A percentile compares a stretch with the other conserved stretches of the same genome.
phyloP scores from a whole-genome alignment of 2,888 invertebrate genomes.

The Oeneis ivallda region DNA sequence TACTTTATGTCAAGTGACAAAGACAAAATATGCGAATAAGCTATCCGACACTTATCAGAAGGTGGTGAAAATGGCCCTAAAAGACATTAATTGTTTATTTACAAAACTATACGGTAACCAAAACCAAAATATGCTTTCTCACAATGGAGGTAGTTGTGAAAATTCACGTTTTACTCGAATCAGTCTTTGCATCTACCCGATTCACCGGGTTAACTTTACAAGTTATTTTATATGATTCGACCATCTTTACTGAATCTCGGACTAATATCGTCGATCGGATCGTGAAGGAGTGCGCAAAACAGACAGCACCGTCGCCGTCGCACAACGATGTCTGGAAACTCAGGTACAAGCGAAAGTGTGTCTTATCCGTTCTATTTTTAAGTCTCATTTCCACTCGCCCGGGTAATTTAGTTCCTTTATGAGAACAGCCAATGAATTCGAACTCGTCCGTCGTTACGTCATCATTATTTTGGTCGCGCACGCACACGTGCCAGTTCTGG shows the following conservation, averaged over 20 bases:
- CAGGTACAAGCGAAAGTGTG: conserved; percentile 71
- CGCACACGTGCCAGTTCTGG: conserved; percentile 78
- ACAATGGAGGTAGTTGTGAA: not conserved
- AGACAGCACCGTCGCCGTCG: conserved; percentile 60
- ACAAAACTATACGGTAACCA: conserved; percentile 5
- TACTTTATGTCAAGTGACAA: too few species aligned
- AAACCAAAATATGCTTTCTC: conserved; percentile 1
- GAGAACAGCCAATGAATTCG: conserved; percentile 62
- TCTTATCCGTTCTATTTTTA: conserved; percentile 66
- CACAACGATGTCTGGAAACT: conserved; percentile 73
- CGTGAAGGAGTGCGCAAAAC: conserved; percentile 71
- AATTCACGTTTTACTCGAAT: conserved; percentile 24
- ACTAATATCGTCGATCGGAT: conserved; percentile 71
- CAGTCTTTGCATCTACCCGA: conserved; percentile 32
- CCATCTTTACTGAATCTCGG: conserved; percentile 71
- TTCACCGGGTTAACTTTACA: conserved; percentile 76
- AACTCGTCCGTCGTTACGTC: conserved; percentile 72
- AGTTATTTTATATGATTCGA: conserved; percentile 75
- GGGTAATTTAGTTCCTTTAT: conserved; percentile 65
- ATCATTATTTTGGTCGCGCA: conserved; percentile 62
- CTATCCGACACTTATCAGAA: too few species aligned
- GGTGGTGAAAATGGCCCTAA: too few species aligned
- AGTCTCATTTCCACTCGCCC: conserved; percentile 74
- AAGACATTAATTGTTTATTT: not conserved
- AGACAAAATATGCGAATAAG: too few species aligned